phyloP scores from a whole-genome alignment of 2,113 vertebrate species.

The Oxyruncus cristatus region DNA sequence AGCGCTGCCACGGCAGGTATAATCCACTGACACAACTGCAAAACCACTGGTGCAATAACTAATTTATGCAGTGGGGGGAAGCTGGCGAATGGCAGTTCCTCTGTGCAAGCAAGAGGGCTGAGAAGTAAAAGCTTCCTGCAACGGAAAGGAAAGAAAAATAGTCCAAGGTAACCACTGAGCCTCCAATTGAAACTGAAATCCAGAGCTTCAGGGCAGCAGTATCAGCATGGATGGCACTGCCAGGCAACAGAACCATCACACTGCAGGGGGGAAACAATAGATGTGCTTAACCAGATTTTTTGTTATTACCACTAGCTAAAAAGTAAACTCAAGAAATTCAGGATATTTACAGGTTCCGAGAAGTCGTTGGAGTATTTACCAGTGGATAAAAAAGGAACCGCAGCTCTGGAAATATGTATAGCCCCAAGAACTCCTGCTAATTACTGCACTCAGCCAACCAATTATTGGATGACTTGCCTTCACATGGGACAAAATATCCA shows the following conservation, averaged over 20 bases:
- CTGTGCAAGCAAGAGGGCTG: background rate
- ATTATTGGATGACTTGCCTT: background rate
- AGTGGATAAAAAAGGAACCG: background rate
- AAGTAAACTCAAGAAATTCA: background rate
- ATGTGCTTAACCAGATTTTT: background rate
- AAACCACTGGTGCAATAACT: background rate
- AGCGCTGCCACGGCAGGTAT: background rate
- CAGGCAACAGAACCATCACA: background rate
- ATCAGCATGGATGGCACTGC: background rate
- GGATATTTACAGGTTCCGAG: background rate
- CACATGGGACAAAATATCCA: background rate
- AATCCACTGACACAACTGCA: background rate
- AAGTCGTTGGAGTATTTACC: background rate
- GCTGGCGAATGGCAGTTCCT: background rate
- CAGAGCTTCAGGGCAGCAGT: background rate
- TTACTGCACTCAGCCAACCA: background rate
- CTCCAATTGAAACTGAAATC: background rate
- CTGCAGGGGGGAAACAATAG: rapidly evolving
- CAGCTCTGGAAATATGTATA: background rate
- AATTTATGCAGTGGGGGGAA: background rate
- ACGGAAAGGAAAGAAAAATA: background rate
- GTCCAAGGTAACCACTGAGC: background rate
- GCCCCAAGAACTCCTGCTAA: background rate
- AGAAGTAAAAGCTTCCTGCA: background rate
- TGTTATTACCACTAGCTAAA: background rate